phyloP scores from a whole-genome alignment of 2,888 invertebrate genomes.

The Onthophagus sagittarius region DNA sequence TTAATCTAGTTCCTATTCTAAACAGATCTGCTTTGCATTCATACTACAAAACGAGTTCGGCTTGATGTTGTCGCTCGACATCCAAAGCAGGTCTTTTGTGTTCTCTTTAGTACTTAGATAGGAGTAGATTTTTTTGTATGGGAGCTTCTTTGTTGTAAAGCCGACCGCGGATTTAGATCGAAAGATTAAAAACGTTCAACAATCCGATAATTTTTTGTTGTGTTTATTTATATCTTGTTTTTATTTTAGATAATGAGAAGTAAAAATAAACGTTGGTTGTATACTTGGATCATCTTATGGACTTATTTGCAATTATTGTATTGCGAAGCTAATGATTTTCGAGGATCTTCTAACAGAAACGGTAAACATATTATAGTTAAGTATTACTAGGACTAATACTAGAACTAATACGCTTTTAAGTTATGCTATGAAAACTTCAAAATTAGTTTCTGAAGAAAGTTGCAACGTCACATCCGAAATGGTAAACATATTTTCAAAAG shows the following conservation, averaged over 20 bases:
- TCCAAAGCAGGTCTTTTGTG: background rate
- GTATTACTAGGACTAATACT: too few species aligned
- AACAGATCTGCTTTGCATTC: background rate
- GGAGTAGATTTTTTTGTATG: background rate
- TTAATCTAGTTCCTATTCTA: background rate
- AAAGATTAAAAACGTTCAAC: background rate
- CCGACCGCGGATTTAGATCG: conserved; percentile 22
- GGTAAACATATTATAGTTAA: conserved; percentile 15
- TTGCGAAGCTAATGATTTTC: conserved; percentile 30
- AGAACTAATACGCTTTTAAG: too few species aligned
- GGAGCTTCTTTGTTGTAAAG: background rate
- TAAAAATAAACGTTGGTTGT: conserved; percentile 39
- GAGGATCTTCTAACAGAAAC: conserved; percentile 14
- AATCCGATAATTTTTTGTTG: conserved; percentile 3
- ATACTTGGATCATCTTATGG: conserved; percentile 36
- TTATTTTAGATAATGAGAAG: conserved; percentile 40
- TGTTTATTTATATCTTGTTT: conserved; percentile 7
- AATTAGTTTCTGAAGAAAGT: too few species aligned
- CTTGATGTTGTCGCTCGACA: background rate
- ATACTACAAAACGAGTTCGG: background rate
- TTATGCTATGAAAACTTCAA: too few species aligned
- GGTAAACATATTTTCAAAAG: too few species aligned
- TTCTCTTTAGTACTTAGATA: background rate
- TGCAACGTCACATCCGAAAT: too few species aligned
- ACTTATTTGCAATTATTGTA: conserved; percentile 30